Percentiles rank a stretch among this genome's conserved stretches.
phyloP scores from a whole-genome alignment of 2,888 invertebrate species.

The Carcina quercana region DNA sequence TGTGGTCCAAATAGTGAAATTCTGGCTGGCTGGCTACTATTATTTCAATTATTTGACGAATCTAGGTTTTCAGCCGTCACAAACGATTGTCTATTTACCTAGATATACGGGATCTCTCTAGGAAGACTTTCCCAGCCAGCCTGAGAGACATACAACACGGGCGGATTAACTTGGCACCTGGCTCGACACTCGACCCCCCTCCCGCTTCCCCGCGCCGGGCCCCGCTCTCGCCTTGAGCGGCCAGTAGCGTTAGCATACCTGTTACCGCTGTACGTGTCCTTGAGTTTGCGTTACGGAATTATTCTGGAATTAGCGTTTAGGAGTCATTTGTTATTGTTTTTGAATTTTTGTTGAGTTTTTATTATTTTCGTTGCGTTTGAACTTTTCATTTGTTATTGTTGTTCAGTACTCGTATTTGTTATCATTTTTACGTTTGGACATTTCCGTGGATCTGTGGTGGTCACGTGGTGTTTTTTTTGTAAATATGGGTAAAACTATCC shows the following conservation, averaged over 20 bases:
- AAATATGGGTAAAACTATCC: not conserved
- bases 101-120: too few species aligned
- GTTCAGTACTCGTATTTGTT: not conserved
- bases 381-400: not conserved
- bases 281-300: too few species aligned
- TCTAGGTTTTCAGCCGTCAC: too few species aligned
- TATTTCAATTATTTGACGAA: too few species aligned
- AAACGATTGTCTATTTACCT: too few species aligned
- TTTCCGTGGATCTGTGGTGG: not conserved
- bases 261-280: not conserved
- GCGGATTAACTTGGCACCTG: conserved; percentile 1
- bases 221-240: conserved; percentile 2
- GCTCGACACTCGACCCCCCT: conserved; percentile 4
- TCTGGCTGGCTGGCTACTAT: too few species aligned
- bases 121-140: too few species aligned
- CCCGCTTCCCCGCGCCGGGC: conserved; percentile 1
- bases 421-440: not conserved
- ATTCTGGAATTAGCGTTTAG: too few species aligned
- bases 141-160: conserved; percentile 3
- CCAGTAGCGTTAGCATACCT: conserved; percentile 1
- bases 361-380: not conserved
- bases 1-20: too few species aligned
- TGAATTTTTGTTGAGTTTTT: too few species aligned
- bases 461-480: not conserved
- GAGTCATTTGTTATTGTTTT: too few species aligned